phyloP scores from a whole-genome alignment of 1,140 invertebrate species.

The Drosophila azteca region DNA sequence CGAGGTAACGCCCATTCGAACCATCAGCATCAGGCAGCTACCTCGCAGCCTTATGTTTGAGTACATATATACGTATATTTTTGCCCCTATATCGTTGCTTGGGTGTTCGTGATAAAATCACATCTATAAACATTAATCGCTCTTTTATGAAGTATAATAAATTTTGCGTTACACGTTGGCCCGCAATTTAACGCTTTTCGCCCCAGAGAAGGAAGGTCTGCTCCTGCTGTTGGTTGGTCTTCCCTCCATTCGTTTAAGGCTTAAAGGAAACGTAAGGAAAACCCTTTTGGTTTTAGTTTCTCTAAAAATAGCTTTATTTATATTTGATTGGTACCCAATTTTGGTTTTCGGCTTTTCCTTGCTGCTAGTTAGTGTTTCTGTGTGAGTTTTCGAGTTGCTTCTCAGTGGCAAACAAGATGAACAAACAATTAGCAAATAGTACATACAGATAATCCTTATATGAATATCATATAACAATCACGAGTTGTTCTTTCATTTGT shows the following conservation, averaged over 20 bases:
- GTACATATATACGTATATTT: too few relatives aligned
- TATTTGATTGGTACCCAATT: constrained; percentile 81
- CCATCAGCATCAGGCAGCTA: not conserved
- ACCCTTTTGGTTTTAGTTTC: constrained; percentile 56
- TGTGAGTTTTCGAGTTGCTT: constrained; percentile 49
- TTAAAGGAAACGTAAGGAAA: constrained; percentile 3
- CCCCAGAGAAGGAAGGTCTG: too few relatives aligned
- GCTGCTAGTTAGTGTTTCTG: constrained; percentile 41
- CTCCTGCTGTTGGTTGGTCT: too few relatives aligned
- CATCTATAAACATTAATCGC: constrained; percentile 82
- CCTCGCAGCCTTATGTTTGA: constrained; percentile 5
- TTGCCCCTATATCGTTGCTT: constrained; percentile 21
- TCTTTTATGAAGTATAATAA: constrained; percentile 81
- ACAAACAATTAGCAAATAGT: constrained; percentile 77
- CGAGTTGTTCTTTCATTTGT: constrained; percentile 18
- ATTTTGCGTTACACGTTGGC: constrained; percentile 63
- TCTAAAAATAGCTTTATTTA: constrained; percentile 81
- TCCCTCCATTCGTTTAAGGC: constrained; percentile 6
- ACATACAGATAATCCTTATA: constrained; percentile 65
- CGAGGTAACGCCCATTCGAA: constrained; percentile 28
- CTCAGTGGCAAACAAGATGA: constrained; percentile 73
- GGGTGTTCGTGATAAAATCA: constrained; percentile 76
- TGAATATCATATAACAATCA: constrained; percentile 83
- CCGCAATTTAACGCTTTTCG: constrained; percentile 47
- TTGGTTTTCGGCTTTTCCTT: constrained; percentile 36